Evolutionary conservation across 2,888 invertebrate genomes (phyloP).

Genomic region (Micoletzkya japonica): DNA sequence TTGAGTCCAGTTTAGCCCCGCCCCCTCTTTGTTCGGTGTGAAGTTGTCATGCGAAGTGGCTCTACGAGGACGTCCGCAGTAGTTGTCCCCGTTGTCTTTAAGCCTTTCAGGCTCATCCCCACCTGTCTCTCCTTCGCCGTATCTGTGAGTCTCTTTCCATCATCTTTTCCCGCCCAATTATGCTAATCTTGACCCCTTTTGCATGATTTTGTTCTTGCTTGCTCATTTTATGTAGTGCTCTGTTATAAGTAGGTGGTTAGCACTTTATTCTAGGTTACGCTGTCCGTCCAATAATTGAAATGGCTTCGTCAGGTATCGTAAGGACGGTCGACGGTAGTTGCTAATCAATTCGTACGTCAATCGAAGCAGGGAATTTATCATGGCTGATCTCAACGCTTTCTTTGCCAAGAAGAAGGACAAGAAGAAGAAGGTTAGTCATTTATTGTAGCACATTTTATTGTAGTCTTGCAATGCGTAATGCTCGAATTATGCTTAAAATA

Average conservation of each 20-base stretch:
- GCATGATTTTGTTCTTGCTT: not conserved
- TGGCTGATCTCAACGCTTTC: slow-evolving; percentile 51
- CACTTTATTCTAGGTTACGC: not conserved
- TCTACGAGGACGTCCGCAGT: slow-evolving; percentile 12
- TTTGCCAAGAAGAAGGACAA: slow-evolving; percentile 59
- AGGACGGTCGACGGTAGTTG: not conserved
- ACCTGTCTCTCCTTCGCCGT: slow-evolving; percentile 20
- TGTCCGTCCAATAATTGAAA: not conserved
- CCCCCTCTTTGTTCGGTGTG: slow-evolving; percentile 10
- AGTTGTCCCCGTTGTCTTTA: not conserved
- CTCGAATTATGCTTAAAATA: not conserved
- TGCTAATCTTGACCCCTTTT: not conserved
- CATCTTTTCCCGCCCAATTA: no score
- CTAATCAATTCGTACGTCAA: slow-evolving; percentile 1
- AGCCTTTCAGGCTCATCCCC: slow-evolving; percentile 21
- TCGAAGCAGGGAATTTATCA: slow-evolving; percentile 7
- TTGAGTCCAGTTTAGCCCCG: not conserved
- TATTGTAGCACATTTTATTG: not conserved
- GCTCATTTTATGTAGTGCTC: not conserved
- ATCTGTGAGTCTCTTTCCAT: no score
- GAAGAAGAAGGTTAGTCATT: slow-evolving; percentile 45
- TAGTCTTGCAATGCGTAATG: not conserved
- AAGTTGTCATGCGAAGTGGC: slow-evolving; percentile 28
- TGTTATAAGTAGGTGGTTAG: not conserved
- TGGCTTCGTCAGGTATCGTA: not conserved